Evolutionary conservation across 2,888 invertebrate genomes (phyloP), one percentile per base, ranked within the genome.

Genomic region (Drosophila infuscata): DNA sequence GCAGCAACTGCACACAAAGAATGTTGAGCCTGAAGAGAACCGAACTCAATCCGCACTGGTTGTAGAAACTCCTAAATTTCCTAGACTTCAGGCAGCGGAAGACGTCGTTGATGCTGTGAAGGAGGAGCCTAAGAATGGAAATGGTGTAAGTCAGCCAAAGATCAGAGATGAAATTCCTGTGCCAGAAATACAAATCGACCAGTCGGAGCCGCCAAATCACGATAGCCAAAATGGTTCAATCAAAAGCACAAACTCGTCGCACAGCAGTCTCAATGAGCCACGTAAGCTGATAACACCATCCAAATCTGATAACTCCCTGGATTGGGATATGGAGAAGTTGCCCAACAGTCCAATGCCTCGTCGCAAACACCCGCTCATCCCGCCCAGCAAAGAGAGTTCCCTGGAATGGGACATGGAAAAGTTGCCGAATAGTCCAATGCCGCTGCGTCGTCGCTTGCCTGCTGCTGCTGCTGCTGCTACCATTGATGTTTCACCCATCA

Each of bases 401-500:
- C 30, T 91, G 7, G 91, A 91, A 59, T 91, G 91, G 91, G 87
- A 91, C 59, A 91, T 91, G 91, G 91, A 91, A n/a, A 89, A 91
- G 48, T 38, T 91, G 15, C 91, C 91, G 12, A 81, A 70, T 29
- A 92, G 91, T 56, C 92, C 92, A 15, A 91, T 92, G 91, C 89
- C 90, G 6, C 68, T 82, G 3, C 80, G 89, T 0, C 81, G 82
- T 41, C 82, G 68, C 9, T 29, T 64, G 38, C 43, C 62, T 4
- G 25, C 56, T 32, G n/a, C 58, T n/a, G 67, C 66, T 30, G 76
- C 77, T 29, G 41, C 74, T 12, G 49, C 67, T 30, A 33, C 74
- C 9, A 51, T 64, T 1, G 73, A 85, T 30, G 64, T 79, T 6
- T 87, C 89, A 0, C 86, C 90, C 30, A 84, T 70, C 12, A 79